Evolutionary conservation across 2,113 vertebrate species (phyloP), one percentile per base, ranked within the genome.

Genomic region (Notothenia coriiceps): DNA sequence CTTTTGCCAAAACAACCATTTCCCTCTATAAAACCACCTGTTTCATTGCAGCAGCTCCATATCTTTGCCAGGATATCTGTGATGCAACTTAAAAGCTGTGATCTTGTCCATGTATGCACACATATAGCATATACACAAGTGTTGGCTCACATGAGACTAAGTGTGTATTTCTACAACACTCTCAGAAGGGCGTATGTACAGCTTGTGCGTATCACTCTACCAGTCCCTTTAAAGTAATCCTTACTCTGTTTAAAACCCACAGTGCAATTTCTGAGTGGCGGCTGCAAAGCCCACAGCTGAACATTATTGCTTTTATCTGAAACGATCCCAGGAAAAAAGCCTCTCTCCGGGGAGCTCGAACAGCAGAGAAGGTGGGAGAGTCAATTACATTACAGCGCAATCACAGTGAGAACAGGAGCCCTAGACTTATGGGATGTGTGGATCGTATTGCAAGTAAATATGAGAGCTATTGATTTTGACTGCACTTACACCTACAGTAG

Each of bases 391-490:
- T 86, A 86, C 57, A 84, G 72, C 0, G 40, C 83, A 84, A 88
- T 89, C 80, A 85, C 72, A 51, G 74, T 5, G 29, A 76, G 74
- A 64, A 50, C 46, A 20, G 8, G 25, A 86, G 71, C 52, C 5
- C 50, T 60, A 49, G 68, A 79, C 57, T 56, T 51, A 51, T 10
- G 79, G 74, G 55, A 62, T 68, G 67, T 69, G 80, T 69, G 78
- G 79, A 86, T 92, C 25, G 3, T 54, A 72, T 92, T 86, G 55
- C 88, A 73, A 15, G 77, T 79, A 84, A 85, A 89, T 84, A 89
- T 80, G 81, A 86, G 86, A 61, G 17, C 52, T 78, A 92, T 91
- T 81, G 88, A 93, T 91, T 90, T 79, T 29, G n/a, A 80, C 63
- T 81, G 86, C 83, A 75, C 81, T 82, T 65, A 49, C 59, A 72